These are phyloP conservation scores for Taeniopygia guttata DNA, from an alignment of 2,797 vertebrate genomes.

Conservation along the genomic window DNA sequence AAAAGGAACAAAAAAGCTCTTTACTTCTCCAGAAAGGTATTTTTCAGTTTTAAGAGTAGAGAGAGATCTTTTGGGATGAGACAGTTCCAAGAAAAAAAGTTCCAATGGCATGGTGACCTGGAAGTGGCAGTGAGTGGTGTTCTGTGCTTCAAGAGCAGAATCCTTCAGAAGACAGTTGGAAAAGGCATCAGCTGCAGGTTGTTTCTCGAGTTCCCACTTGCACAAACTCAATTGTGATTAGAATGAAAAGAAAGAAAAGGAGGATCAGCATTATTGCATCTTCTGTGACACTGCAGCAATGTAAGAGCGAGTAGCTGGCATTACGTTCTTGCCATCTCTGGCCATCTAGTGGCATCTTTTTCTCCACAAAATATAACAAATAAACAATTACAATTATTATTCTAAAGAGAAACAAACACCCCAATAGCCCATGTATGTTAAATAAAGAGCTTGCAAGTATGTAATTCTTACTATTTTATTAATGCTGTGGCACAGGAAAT, in stretches of 20 bases:
- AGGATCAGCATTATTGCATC: neutral
- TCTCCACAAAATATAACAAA: neutral
- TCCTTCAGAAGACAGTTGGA: neutral
- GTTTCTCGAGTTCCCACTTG: neutral
- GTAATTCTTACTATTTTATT: too few relatives aligned
- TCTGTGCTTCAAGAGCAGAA: neutral
- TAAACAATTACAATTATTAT: neutral
- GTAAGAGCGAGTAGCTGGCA: neutral
- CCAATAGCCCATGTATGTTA: rapidly evolving
- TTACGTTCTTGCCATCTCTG: neutral
- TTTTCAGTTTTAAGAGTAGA: neutral
- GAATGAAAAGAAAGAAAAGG: neutral
- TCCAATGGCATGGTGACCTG: neutral
- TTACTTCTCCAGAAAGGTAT: neutral
- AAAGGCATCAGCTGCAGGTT: neutral
- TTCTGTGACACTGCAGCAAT: neutral
- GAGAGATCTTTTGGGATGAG: neutral
- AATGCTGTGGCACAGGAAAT: too few relatives aligned
- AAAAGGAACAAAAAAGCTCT: neutral
- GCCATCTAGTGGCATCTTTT: slow-evolving; percentile 34
- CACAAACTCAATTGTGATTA: neutral
- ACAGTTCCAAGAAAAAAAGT: neutral
- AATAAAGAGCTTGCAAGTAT: rapidly evolving
- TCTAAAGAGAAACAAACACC: neutral
- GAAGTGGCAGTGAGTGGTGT: neutral